Conservation (phyloP, 2,113 vertebrate species). For the Genyomyrus donnyi region DNA sequence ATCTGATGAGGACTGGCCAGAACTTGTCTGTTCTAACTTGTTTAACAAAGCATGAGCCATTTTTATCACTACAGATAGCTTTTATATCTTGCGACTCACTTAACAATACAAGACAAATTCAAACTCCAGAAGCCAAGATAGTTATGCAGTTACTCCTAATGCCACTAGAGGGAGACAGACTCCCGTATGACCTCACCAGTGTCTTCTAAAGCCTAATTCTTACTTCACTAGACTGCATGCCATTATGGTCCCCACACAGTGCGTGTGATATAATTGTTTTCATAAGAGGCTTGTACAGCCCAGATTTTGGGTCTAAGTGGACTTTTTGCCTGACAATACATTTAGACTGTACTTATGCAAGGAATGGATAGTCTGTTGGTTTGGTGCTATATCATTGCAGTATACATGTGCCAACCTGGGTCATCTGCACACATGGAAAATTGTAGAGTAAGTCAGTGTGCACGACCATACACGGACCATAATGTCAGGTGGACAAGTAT, state of each 20-base stretch:
- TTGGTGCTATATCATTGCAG: not conserved
- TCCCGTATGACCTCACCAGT: not conserved
- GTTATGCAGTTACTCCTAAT: not conserved
- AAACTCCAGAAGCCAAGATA: not conserved
- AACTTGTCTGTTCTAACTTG: not conserved
- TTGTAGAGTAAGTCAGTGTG: not conserved
- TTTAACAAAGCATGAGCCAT: not conserved
- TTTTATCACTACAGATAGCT: not conserved
- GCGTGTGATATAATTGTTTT: too few relatives aligned
- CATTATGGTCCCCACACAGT: not conserved
- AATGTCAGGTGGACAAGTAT: not conserved
- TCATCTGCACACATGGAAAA: not conserved
- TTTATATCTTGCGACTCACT: not conserved
- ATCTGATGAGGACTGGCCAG: not conserved
- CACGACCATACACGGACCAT: not conserved
- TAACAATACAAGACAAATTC: not conserved
- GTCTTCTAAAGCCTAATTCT: not conserved
- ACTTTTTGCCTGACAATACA: not conserved
- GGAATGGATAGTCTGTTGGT: not conserved
- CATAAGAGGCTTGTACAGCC: not conserved
- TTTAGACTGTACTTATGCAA: not conserved
- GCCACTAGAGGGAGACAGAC: conserved; percentile 12
- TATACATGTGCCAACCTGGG: not conserved
- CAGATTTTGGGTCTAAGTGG: not conserved
- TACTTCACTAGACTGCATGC: not conserved